A percentile compares a stretch with the other conserved stretches of the same genome.
Conservation (phyloP, 2,113 vertebrate genomes). For the Pavo muticus region DNA sequence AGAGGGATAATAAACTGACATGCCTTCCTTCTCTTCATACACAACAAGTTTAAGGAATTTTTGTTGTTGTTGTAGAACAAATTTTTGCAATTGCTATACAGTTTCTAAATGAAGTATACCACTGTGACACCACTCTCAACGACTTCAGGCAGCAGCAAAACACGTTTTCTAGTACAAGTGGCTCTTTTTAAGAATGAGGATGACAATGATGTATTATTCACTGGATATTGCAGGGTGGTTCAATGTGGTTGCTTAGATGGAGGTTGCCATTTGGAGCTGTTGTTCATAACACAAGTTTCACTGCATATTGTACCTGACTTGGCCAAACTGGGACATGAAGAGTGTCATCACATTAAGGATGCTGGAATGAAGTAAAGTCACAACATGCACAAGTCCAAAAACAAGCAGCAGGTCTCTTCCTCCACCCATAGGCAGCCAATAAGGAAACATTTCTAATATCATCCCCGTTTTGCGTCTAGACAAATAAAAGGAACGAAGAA, state of each 20-base stretch:
- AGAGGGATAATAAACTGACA: slow-evolving; percentile 15
- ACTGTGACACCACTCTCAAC: slow-evolving; percentile 58
- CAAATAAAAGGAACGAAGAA: slow-evolving; percentile 64
- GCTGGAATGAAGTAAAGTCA: slow-evolving; percentile 72
- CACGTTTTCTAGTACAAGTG: slow-evolving; percentile 23
- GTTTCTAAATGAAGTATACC: slow-evolving; percentile 50
- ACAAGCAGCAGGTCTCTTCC: slow-evolving; percentile 69
- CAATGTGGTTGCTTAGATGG: slow-evolving; percentile 57
- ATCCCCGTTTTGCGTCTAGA: slow-evolving; percentile 71
- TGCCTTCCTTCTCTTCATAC: slow-evolving; percentile 14
- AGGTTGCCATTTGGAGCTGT: slow-evolving; percentile 59
- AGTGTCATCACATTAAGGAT: slow-evolving; percentile 64
- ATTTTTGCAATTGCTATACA: slow-evolving; percentile 8
- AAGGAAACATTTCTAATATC: slow-evolving; percentile 71
- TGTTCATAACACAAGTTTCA: slow-evolving; percentile 60
- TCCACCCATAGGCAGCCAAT: slow-evolving; percentile 66
- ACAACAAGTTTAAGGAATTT: slow-evolving; percentile 53
- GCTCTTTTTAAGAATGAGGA: slow-evolving; percentile 56
- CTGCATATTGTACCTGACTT: slow-evolving; percentile 66
- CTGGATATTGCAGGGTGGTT: slow-evolving; percentile 54
- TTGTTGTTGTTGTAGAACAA: slow-evolving; percentile 2
- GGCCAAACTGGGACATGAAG: slow-evolving; percentile 68
- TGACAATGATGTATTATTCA: slow-evolving; percentile 57
- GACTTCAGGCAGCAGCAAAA: slow-evolving; percentile 63
- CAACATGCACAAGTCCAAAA: slow-evolving; percentile 74